These are phyloP conservation scores for Paramormyrops hopkinsi DNA, from an alignment of 2,797 vertebrate species.

Conservation along the genomic window DNA sequence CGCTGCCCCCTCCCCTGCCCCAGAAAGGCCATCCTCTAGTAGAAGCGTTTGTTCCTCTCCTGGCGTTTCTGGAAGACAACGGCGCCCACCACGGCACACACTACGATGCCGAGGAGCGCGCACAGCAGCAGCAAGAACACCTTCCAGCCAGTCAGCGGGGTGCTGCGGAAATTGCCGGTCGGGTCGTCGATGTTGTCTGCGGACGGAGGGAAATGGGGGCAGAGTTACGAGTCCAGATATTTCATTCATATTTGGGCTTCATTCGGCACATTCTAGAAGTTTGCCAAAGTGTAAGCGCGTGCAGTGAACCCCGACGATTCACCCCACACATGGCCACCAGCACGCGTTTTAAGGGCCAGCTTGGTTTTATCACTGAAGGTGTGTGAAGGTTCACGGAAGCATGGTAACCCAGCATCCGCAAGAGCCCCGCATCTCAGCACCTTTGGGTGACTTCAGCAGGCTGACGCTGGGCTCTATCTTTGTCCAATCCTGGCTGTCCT, in stretches of 20 bases:
- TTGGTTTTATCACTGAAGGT: background rate
- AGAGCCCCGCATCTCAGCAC: constrained; percentile 43
- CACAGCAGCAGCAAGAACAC: constrained; percentile 91
- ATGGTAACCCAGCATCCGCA: background rate
- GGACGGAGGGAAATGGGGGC: background rate
- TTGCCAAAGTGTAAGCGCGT: background rate
- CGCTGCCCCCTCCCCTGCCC: background rate
- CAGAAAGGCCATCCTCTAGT: constrained; percentile 52
- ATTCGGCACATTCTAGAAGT: background rate
- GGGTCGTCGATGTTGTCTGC: constrained; percentile 93
- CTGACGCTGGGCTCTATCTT: constrained; percentile 93
- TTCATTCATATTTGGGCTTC: background rate
- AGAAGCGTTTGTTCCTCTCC: constrained; percentile 96
- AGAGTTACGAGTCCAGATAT: background rate
- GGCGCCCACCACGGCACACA: constrained; percentile 89
- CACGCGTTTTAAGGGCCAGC: background rate
- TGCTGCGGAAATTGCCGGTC: constrained; percentile 87
- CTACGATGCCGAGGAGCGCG: constrained; percentile 83
- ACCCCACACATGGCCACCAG: background rate
- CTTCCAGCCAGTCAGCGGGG: constrained; percentile 91
- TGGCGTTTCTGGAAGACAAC: constrained; percentile 97
- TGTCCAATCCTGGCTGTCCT: constrained; percentile 91
- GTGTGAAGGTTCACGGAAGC: background rate
- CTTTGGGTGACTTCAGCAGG: constrained; percentile 92
- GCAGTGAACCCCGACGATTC: background rate